Evolutionary conservation across 2,797 vertebrate genomes (phyloP).

Genomic region (Catharus ustulatus): DNA sequence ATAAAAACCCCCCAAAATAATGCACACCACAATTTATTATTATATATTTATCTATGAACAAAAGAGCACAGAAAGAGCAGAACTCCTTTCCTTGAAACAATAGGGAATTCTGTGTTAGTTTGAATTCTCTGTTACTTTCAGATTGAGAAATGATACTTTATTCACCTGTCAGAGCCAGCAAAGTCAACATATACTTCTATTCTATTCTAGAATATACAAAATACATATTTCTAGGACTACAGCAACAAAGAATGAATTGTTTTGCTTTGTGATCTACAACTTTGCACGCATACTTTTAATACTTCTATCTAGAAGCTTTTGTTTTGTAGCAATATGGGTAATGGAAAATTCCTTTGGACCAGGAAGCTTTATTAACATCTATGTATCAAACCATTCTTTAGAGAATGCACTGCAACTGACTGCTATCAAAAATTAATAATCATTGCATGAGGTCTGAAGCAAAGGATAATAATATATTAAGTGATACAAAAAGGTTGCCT

Average conservation of each 20-base stretch:
- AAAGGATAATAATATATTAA: neutral
- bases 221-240: neutral
- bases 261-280: rapidly evolving
- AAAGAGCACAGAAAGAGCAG: neutral
- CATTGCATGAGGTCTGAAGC: neutral
- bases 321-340: neutral
- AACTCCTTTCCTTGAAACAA: neutral
- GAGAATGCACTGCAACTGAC: neutral
- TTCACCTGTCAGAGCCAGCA: neutral
- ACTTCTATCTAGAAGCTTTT: neutral
- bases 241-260: neutral
- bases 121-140: neutral
- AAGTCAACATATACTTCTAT: neutral
- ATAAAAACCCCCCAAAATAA: rapidly evolving
- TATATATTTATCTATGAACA: neutral
- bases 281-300: neutral
- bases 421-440: neutral
- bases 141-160: neutral
- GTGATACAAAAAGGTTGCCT: neutral
- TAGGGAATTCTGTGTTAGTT: neutral
- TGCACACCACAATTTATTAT: neutral
- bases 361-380: neutral
- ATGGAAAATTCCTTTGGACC: neutral
- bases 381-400: neutral
- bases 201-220: neutral